phyloP scores from a whole-genome alignment of 2,797 vertebrate genomes.

The Luscinia megarhynchos region DNA sequence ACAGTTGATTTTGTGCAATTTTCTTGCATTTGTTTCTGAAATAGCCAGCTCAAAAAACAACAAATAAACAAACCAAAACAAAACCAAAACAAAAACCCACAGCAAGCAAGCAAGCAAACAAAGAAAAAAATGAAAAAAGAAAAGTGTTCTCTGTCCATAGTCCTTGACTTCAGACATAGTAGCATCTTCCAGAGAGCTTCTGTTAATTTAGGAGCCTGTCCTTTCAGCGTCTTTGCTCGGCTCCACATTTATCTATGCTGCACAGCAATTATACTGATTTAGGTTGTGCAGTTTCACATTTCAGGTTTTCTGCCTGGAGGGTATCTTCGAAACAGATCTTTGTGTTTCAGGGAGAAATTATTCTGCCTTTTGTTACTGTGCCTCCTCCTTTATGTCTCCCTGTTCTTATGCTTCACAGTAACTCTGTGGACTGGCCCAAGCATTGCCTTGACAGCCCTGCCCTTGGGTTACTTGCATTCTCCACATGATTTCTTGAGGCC shows the following conservation, averaged over 20 bases:
- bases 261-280: not conserved
- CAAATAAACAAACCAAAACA: not conserved
- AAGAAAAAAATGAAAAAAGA: not conserved
- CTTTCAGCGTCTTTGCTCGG: not conserved
- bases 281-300: not conserved
- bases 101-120: too few species aligned
- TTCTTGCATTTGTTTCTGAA: not conserved
- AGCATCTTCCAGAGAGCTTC: not conserved
- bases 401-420: not conserved
- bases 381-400: not conserved
- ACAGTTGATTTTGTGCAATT: not conserved
- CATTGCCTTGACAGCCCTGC: not conserved
- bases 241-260: not conserved
- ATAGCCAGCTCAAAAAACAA: not conserved
- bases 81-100: not conserved
- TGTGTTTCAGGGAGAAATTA: not conserved
- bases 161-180: not conserved
- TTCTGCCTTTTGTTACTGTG: not conserved
- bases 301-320: not conserved
- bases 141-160: not conserved
- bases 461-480: not conserved
- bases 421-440: not conserved
- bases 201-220: not conserved
- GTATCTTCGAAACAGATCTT: not conserved
- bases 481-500: not conserved